phyloP scores from a whole-genome alignment of 2,888 invertebrate genomes.

The Uropetala carovei region DNA sequence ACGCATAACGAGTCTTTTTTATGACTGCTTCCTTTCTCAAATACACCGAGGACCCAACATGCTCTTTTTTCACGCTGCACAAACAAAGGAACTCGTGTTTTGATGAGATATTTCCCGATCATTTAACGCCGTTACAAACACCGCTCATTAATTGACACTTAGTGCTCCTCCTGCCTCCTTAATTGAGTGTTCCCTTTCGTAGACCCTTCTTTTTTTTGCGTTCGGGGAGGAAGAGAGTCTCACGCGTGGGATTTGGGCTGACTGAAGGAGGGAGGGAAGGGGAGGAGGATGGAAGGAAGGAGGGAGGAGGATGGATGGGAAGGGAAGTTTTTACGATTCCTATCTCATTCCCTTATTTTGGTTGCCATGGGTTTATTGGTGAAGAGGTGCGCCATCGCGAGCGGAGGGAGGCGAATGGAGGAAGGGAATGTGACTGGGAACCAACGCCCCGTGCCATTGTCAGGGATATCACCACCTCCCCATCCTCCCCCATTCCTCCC shows the following conservation, averaged over 20 bases:
- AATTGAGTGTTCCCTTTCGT: background rate
- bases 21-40: background rate
- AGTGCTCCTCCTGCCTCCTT: background rate
- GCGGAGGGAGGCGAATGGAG: background rate
- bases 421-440: slow-evolving; percentile 7
- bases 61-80: background rate
- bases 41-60: background rate
- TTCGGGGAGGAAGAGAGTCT: background rate
- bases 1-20: background rate
- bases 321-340: background rate
- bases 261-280: too few relatives aligned
- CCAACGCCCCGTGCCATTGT: slow-evolving; percentile 26
- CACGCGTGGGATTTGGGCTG: background rate
- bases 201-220: background rate
- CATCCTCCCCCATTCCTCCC: background rate
- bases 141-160: slow-evolving; percentile 6
- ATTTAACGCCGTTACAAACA: background rate
- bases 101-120: slow-evolving; percentile 32
- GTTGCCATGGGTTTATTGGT: slow-evolving; percentile 15
- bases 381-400: background rate
- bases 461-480: slow-evolving; percentile 5
- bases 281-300: too few relatives aligned
- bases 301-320: too few relatives aligned
- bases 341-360: slow-evolving; percentile 27
- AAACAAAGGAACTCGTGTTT: background rate